These are phyloP conservation scores for Oreotrochilus melanogaster DNA, from an alignment of 2,113 vertebrate genomes.

Conservation along the genomic window DNA sequence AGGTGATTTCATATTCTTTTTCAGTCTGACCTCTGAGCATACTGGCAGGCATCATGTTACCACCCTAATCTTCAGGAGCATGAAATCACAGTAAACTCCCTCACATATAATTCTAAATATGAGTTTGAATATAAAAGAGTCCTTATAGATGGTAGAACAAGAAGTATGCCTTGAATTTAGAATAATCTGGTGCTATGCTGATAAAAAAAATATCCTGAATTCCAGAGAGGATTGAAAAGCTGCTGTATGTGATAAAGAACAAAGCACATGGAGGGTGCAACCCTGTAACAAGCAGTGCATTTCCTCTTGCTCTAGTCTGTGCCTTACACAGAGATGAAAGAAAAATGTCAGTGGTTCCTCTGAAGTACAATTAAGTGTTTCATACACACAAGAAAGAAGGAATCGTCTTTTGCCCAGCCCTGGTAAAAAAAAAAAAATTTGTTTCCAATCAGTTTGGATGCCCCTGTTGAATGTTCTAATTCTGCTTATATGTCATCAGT, in stretches of 20 bases:
- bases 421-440: background rate
- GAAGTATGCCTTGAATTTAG: background rate
- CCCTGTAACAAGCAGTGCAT: background rate
- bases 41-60: background rate
- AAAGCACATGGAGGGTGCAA: background rate
- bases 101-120: slow-evolving; percentile 28
- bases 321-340: background rate
- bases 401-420: background rate
- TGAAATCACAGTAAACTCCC: slow-evolving; percentile 8
- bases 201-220: background rate
- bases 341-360: background rate
- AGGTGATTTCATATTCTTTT: slow-evolving; percentile 36
- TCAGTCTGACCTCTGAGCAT: slow-evolving; percentile 13
- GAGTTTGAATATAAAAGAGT: slow-evolving; percentile 12
- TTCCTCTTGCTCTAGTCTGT: background rate
- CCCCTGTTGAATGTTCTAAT: background rate
- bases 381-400: background rate
- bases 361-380: background rate
- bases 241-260: background rate
- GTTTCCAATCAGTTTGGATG: background rate
- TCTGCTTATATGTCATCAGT: background rate
- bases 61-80: slow-evolving; percentile 22
- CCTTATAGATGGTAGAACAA: slow-evolving; percentile 38
- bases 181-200: slow-evolving; percentile 20
- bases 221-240: background rate